Evolutionary conservation across 2,797 vertebrate species (phyloP), one percentile per base, ranked within the genome.

Genomic region (Galago senegalensis): DNA sequence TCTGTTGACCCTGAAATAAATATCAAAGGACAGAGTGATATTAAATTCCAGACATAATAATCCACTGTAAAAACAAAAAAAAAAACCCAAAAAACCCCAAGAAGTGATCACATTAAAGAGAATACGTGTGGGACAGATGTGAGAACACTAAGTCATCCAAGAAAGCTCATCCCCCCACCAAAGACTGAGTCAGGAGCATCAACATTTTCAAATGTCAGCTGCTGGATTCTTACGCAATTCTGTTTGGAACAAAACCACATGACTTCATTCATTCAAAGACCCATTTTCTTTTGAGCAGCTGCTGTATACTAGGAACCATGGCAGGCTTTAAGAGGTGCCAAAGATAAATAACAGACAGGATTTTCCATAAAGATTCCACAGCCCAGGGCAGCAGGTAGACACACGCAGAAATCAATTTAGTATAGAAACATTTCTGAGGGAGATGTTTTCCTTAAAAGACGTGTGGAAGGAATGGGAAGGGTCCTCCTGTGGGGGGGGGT

Each of bases 41-140:
- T 98, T 69, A 43, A 97, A 96, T 98, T 98, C 96, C 98, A 99
- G 98, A 98, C 98, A 98, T 87, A 96, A 98, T 98, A 98, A 98
- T 98, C 98, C 85, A 87, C 73, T 94, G 13, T 95, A 95, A 49
- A 90, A 98, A 97, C 4, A 40, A 94, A 97, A 81, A 97, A 49
- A 49, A 49, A 49, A 46, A 12, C 11, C 46, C 11, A 46, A 46
- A 10, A 46, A 16, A 16, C 49, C 91, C 37, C n/a, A 75, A 97
- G 91, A 95, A 98, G 72, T 69, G 88, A 43, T 63, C 58, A 34
- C 25, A 63, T 81, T 92, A 76, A 81, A 91, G 82, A 88, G 27
- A 56, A 72, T 73, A 56, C 1, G 40, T 43, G n/a, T 86, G 89
- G 89, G 92, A 80, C 46, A 81, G 87, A 85, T 93, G 37, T 65